Evolutionary conservation across 2,888 invertebrate genomes (phyloP).

Genomic region (Caenorhabditis parvicauda): DNA sequence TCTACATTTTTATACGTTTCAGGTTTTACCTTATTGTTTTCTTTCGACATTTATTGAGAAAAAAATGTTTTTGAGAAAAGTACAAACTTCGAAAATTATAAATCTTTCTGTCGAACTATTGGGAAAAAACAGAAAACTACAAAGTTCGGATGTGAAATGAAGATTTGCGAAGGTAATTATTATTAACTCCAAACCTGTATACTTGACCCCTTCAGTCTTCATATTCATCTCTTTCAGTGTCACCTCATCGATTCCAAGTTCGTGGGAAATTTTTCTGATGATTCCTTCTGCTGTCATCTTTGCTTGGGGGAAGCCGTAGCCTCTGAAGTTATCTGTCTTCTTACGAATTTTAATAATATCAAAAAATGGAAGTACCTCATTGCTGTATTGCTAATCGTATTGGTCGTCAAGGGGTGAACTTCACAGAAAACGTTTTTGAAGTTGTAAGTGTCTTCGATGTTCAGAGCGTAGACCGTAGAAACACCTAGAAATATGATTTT

Average conservation of each 20-base stretch:
- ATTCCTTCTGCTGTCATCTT: slow-evolving; percentile 81
- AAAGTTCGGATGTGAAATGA: too few relatives aligned
- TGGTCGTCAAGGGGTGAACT: slow-evolving; percentile 76
- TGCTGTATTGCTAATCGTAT: slow-evolving; percentile 85
- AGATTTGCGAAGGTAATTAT: slow-evolving; percentile 5
- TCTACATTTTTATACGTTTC: too few relatives aligned
- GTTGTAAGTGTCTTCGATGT: slow-evolving; percentile 68
- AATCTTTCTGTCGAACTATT: too few relatives aligned
- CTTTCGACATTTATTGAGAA: too few relatives aligned
- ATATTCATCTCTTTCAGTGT: too few relatives aligned
- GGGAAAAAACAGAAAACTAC: too few relatives aligned
- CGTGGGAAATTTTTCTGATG: slow-evolving; percentile 75
- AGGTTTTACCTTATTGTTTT: too few relatives aligned
- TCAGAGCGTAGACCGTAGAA: slow-evolving; percentile 16
- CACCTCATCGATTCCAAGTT: too few relatives aligned
- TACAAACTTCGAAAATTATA: too few relatives aligned
- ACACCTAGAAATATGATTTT: too few relatives aligned
- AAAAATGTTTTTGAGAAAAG: too few relatives aligned
- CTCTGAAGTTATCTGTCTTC: slow-evolving; percentile 66
- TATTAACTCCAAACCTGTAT: slow-evolving; percentile 3
- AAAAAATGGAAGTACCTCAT: slow-evolving; percentile 16
- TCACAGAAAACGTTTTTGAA: slow-evolving; percentile 75
- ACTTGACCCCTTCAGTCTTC: slow-evolving; percentile 70
- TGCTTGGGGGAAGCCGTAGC: slow-evolving; percentile 86
- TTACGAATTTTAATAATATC: not conserved